These are phyloP conservation scores for Silurus aristotelis DNA, from an alignment of 2,797 vertebrate genomes.

Conservation along the genomic window DNA sequence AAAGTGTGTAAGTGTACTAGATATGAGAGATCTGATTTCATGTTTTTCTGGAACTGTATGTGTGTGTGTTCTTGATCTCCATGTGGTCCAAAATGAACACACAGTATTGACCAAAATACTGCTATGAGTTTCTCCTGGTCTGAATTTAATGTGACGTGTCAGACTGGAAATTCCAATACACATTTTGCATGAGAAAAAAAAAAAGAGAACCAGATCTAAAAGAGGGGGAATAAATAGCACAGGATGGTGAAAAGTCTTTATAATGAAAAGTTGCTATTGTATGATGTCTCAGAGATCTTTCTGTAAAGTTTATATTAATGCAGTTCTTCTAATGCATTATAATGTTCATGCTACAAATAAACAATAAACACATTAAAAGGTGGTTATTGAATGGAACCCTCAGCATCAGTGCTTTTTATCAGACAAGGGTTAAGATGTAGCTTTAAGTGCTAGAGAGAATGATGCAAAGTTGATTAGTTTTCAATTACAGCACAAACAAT, in stretches of 20 bases:
- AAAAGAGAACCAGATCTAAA: background rate
- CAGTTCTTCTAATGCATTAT: background rate
- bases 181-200: background rate
- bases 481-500: background rate
- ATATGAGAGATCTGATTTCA: background rate
- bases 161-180: background rate
- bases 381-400: background rate
- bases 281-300: background rate
- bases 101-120: background rate
- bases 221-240: background rate
- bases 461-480: background rate
- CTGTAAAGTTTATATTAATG: background rate
- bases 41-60: background rate
- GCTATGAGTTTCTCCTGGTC: background rate
- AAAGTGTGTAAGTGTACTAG: background rate
- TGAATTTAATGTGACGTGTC: background rate
- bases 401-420: background rate
- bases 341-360: too few relatives aligned
- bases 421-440: background rate
- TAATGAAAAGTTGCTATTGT: background rate
- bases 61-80: background rate
- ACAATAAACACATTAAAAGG: too few relatives aligned
- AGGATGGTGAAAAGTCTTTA: background rate
- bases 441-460: background rate
- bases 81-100: conserved; percentile 8